Evolutionary conservation across 2,888 invertebrate genomes (phyloP), one percentile per base, ranked within the genome.

Genomic region (Eledone cirrhosa): DNA sequence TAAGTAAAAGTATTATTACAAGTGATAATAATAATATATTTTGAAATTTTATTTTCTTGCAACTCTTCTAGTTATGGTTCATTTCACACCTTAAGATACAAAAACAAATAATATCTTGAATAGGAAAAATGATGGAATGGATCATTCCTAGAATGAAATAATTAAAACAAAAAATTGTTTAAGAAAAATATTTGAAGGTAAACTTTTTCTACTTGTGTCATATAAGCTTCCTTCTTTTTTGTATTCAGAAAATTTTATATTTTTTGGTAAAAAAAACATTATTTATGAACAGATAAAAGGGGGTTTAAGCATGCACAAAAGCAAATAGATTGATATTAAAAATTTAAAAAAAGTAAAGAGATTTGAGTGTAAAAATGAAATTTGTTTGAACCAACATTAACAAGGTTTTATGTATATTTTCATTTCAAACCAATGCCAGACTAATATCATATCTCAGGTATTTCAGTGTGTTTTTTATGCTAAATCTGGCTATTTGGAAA

Each of bases 381-480:
- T 72, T 72, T 41, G 72, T 72, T 72, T 72, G 31, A 72, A 72
- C 33, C 72, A 72, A 24, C 72, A 41, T 41, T 41, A 72, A 72
- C 72, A 72, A 72, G 72, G 72, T 72, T 72, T 67, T 72, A n/a
- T 72, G 72, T 22, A n/a, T 41, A 72, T 72, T 72, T 41, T 72
- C 72, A 72, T 72, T 72, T 72, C 33, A 24, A 72, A 72, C 72
- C 72, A 72, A 31, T 72, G 72, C 72, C 72, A 72, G 72, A 72
- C 72, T 72, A 72, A n/a, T 72, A 31, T 72, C 72, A 72, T 31
- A 72, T 72, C 72, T 72, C 72, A 72, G 72, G 72, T 72, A 72
- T 72, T 41, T 72, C 72, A 72, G 72, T 72, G 41, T 72, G 29
- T 72, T 72, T 72, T 24, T 41, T 41, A 31, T 72, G 72, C 41